Conservation (phyloP, 1,140 invertebrate genomes). For the Formica exsecta region DNA sequence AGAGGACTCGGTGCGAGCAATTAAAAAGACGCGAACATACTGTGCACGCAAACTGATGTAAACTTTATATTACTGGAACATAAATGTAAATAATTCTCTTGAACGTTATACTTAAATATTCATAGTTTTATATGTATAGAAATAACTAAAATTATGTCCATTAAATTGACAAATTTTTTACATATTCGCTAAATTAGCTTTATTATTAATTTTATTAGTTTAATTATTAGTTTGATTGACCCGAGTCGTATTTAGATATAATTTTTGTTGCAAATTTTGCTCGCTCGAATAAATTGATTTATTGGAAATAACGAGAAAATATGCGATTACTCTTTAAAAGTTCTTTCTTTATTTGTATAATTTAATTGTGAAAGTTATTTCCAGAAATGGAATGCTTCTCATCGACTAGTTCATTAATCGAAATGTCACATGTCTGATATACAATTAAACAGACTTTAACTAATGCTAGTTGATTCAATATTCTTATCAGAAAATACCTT, state of each 20-base stretch:
- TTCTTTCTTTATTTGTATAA: too few species aligned
- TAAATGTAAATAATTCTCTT: not conserved
- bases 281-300: too few species aligned
- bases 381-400: too few species aligned
- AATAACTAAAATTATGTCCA: too few species aligned
- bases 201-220: not conserved
- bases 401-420: too few species aligned
- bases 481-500: not conserved
- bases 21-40: slow-evolving; percentile 22
- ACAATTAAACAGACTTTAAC: not conserved
- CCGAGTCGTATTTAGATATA: too few species aligned
- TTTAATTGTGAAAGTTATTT: too few species aligned
- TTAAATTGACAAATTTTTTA: not conserved
- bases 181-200: not conserved
- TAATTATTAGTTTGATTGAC: not conserved
- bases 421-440: not conserved
- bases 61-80: slow-evolving; percentile 10
- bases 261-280: too few species aligned
- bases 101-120: not conserved
- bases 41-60: not conserved
- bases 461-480: not conserved
- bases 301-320: too few species aligned
- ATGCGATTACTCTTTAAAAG: too few species aligned
- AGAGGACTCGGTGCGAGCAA: slow-evolving; percentile 5
- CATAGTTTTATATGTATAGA: not conserved